Percentiles rank a stretch among this genome's conserved stretches.
Conservation (phyloP, 2,113 vertebrate species). For the Vidua macroura region DNA sequence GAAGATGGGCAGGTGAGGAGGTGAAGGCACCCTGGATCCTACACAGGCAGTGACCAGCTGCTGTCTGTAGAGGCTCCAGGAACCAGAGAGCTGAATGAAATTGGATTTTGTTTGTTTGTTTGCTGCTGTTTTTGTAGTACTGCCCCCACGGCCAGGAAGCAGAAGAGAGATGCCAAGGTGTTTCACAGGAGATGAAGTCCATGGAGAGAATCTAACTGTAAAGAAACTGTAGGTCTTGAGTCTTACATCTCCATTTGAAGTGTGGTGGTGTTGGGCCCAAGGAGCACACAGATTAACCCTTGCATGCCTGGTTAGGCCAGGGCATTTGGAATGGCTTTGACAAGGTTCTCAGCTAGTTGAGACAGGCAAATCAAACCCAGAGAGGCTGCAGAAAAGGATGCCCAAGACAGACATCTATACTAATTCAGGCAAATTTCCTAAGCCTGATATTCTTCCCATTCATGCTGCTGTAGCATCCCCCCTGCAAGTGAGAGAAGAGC, state of each 20-base stretch:
- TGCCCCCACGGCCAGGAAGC: neutral
- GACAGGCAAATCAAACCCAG: neutral
- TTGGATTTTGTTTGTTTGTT: neutral
- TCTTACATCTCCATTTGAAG: neutral
- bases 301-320: neutral
- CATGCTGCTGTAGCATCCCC: neutral
- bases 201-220: neutral
- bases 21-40: neutral
- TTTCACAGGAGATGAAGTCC: neutral
- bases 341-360: neutral
- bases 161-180: neutral
- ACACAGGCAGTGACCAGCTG: neutral
- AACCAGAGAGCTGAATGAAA: neutral
- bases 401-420: accelerated
- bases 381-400: neutral
- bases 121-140: neutral
- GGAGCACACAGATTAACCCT: neutral
- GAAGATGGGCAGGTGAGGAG: neutral
- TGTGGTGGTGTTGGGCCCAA: neutral
- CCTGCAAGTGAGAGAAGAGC: neutral
- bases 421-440: neutral
- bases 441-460: neutral
- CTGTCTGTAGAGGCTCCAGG: neutral
- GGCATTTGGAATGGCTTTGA: neutral
- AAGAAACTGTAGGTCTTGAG: neutral